phyloP scores from a whole-genome alignment of 2,797 vertebrate genomes.

The Vultur gryphus region DNA sequence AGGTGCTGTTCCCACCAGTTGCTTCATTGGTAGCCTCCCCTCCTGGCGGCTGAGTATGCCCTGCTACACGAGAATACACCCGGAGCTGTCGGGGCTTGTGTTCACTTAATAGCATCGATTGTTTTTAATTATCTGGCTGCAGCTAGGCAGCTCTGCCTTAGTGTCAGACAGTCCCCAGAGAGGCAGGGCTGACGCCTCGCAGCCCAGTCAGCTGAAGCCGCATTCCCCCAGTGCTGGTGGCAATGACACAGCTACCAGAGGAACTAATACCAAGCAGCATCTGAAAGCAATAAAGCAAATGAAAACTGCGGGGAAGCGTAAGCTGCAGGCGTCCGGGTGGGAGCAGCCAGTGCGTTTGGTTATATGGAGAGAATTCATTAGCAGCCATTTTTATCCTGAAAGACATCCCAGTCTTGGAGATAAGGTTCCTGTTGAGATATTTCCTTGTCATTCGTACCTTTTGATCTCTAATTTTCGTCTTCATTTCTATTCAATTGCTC shows the following conservation, averaged over 20 bases:
- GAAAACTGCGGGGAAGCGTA: not conserved
- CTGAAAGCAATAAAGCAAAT: constrained; percentile 73
- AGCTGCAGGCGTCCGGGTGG: constrained; percentile 11
- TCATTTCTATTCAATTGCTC: not conserved
- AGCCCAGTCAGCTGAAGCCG: constrained; percentile 79
- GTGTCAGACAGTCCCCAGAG: constrained; percentile 81
- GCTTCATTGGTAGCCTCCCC: not conserved
- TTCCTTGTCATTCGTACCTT: not conserved
- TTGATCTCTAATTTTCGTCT: not conserved
- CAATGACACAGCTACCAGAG: constrained; percentile 74
- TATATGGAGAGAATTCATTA: not conserved
- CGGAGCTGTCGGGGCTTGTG: not conserved
- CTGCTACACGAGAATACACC: not conserved
- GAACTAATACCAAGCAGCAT: constrained; percentile 70
- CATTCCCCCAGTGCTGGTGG: constrained; percentile 76
- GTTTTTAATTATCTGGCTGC: constrained; percentile 68
- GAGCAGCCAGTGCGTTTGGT: not conserved
- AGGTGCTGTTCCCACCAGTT: not conserved
- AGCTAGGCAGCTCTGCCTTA: constrained; percentile 72
- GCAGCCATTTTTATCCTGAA: not conserved
- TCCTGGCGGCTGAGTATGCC: accelerated
- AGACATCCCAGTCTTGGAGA: not conserved
- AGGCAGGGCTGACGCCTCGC: constrained; percentile 82
- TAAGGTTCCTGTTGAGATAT: constrained; percentile 9
- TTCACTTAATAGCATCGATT: not conserved